phyloP scores from a whole-genome alignment of 2,113 vertebrate genomes.

The Notarius lentiginosus region DNA sequence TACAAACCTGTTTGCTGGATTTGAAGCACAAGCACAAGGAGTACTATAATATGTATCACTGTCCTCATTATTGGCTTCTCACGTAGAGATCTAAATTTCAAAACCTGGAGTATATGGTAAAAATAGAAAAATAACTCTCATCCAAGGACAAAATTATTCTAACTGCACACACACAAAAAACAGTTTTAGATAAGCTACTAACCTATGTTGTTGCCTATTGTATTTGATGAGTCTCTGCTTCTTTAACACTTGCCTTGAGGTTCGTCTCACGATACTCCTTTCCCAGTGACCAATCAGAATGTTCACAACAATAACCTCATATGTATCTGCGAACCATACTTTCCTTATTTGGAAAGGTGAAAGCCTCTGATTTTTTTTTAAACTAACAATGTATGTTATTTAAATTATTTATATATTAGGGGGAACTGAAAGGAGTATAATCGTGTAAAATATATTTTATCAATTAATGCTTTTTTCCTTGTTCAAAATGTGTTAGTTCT shows the following conservation, averaged over 20 bases:
- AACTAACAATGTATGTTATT: background rate
- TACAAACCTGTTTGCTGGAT: conserved; percentile 17
- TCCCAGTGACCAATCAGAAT: background rate
- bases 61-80: background rate
- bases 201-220: background rate
- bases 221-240: background rate
- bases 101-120: background rate
- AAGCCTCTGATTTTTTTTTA: background rate
- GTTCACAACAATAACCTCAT: background rate
- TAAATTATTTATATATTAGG: background rate
- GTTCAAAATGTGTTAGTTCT: background rate
- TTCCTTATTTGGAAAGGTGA: background rate
- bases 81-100: background rate
- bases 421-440: background rate
- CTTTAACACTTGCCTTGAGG: background rate
- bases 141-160: background rate
- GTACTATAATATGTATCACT: background rate
- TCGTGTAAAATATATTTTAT: background rate
- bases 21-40: conserved; percentile 6
- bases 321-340: background rate
- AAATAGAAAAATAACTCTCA: background rate
- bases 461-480: background rate
- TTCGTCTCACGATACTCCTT: background rate
- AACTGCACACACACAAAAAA: background rate
- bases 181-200: background rate